Conservation (phyloP, 2,888 invertebrate species). For the Morpho deidamia region DNA sequence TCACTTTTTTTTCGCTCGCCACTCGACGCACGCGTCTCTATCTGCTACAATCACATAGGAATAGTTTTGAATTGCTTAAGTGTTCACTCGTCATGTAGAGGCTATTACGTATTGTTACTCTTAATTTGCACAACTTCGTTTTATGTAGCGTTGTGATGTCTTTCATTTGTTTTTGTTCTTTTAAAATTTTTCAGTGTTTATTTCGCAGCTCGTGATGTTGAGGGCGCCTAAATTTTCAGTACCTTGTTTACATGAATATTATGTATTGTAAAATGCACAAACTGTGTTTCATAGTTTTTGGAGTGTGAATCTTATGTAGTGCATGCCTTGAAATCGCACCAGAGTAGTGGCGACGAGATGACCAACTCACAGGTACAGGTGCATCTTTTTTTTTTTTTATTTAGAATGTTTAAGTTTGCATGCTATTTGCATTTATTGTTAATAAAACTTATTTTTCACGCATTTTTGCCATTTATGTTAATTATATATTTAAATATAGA, state of each 20-base stretch:
- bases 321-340: constrained; percentile 70
- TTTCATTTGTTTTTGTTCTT: constrained; percentile 63
- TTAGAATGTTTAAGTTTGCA: constrained; percentile 27
- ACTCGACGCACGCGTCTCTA: constrained; percentile 58
- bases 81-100: constrained; percentile 32
- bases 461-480: too few relatives aligned
- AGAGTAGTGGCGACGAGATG: constrained; percentile 67
- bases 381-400: constrained; percentile 47
- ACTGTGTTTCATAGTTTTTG: constrained; percentile 52
- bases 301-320: constrained; percentile 66
- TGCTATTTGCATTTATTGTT: background rate
- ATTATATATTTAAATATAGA: too few relatives aligned
- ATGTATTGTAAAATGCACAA: constrained; percentile 66
- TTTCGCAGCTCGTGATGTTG: constrained; percentile 64
- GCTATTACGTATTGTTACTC: constrained; percentile 28
- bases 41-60: constrained; percentile 42
- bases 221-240: constrained; percentile 63
- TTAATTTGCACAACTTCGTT: constrained; percentile 40
- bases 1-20: constrained; percentile 73
- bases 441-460: constrained; percentile 19
- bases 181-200: constrained; percentile 68
- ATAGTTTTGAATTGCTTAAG: constrained; percentile 41
- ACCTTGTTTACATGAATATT: constrained; percentile 57
- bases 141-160: constrained; percentile 39
- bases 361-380: constrained; percentile 80